A percentile compares a stretch with the other conserved stretches of the same genome.
These are phyloP conservation scores for Micoletzkya japonica DNA, from an alignment of 2,888 invertebrate species.

Conservation along the genomic window DNA sequence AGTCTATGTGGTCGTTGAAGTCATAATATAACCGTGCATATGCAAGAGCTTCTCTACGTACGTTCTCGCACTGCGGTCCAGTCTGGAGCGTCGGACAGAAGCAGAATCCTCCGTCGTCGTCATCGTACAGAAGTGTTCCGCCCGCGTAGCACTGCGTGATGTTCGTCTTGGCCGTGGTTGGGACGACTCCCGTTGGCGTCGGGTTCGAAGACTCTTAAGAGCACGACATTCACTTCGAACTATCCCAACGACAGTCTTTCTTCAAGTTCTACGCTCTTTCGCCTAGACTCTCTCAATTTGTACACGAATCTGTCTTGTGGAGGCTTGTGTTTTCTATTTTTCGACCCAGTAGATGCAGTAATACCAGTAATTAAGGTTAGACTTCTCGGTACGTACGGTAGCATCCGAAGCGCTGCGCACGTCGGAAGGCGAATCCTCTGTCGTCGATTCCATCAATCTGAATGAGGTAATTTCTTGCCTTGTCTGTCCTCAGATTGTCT, in stretches of 20 bases:
- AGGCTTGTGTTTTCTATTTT: too few relatives aligned
- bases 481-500: neutral
- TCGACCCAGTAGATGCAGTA: too few relatives aligned
- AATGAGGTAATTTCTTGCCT: neutral
- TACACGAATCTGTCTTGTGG: neutral
- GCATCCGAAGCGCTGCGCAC: slow-evolving; percentile 45
- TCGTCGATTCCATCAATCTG: slow-evolving; percentile 45
- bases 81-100: slow-evolving; percentile 49
- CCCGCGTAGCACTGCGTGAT: slow-evolving; percentile 28
- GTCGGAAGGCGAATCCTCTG: slow-evolving; percentile 45
- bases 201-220: neutral
- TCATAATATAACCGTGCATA: neutral
- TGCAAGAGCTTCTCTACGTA: slow-evolving; percentile 1
- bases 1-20: neutral
- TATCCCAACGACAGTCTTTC: too few relatives aligned
- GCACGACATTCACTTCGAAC: too few relatives aligned
- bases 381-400: slow-evolving; percentile 40
- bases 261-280: too few relatives aligned
- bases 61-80: slow-evolving; percentile 44
- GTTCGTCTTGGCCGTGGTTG: slow-evolving; percentile 29
- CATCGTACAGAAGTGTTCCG: slow-evolving; percentile 31
- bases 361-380: too few relatives aligned
- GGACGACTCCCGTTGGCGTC: slow-evolving; percentile 21
- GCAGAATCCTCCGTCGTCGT: slow-evolving; percentile 31
- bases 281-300: neutral